Evolutionary conservation across 2,888 invertebrate genomes (phyloP), one percentile per base, ranked within the genome.

Genomic region (Mycalesis mineus): DNA sequence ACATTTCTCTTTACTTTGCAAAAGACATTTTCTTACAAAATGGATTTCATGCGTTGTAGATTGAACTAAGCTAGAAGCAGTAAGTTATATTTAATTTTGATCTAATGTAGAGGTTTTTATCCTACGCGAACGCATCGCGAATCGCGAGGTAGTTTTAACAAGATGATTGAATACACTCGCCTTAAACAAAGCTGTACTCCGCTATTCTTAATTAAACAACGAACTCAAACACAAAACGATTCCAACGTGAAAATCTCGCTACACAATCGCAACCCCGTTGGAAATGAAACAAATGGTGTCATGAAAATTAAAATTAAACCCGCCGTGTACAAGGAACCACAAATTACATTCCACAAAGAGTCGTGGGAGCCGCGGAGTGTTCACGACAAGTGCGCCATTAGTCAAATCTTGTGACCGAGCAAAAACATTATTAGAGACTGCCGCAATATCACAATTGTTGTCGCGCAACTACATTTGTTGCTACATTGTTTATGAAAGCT

Each of bases 341-440:
- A 58, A 63, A 63, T 59, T 55, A 49, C 55, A 52, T 57, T 53
- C 54, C 55, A 57, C 58, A 65, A 70, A 65, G 71, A 65, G 66
- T 58, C 73, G 73, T 84, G 87, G 76, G 85, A 86, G 80, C 60
- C 62, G 59, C 57, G 73, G 74, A 61, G 75, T 86, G 86, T 61
- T 54, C 47, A 55, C 67, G 84, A 84, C 84, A 77, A 68, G 65
- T 55, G 48, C 57, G 68, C 78, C 81, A 87, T 87, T 87, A 84
- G 80, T 86, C 85, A 87, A 84, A 84, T 82, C 77, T 78, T 77
- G 73, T 75, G 74, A 76, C 75, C 70, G 69, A 71, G 75, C 80
- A 80, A 84, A 79, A 82, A 82, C 77, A 67, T 64, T 66, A 65
- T 68, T 68, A 68, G 66, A 63, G 50, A 55, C 60, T 60, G 65